A percentile compares a stretch with the other conserved stretches of the same genome.
phyloP scores from a whole-genome alignment of 1,140 invertebrate genomes.

The Drosophila pruinosa region DNA sequence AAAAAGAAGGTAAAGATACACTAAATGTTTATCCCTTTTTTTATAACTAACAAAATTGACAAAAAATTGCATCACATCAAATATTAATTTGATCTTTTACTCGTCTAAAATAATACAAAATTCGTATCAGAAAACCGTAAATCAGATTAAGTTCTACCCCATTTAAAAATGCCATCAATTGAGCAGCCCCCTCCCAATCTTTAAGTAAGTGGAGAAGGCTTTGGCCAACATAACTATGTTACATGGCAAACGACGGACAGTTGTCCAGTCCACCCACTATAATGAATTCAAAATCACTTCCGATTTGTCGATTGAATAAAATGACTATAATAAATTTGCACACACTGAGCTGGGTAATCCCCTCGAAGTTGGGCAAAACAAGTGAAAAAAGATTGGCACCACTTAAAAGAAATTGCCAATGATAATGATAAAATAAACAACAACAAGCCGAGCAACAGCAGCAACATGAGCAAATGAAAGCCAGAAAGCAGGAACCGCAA shows the following conservation, averaged over 20 bases:
- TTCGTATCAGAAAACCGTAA: background rate
- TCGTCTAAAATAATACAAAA: background rate
- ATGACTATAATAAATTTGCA: slow-evolving; percentile 77
- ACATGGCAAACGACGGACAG: background rate
- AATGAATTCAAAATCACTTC: slow-evolving; percentile 82
- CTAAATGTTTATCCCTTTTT: too few relatives aligned
- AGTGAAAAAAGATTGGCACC: slow-evolving; percentile 81
- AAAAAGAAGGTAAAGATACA: too few relatives aligned
- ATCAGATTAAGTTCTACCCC: background rate
- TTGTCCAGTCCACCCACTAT: slow-evolving; percentile 50
- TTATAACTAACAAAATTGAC: too few relatives aligned
- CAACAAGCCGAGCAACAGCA: slow-evolving; percentile 40
- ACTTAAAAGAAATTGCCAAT: slow-evolving; percentile 80
- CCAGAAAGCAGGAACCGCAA: slow-evolving; percentile 28
- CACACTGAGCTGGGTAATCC: slow-evolving; percentile 62
- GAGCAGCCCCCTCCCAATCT: background rate
- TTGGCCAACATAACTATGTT: background rate
- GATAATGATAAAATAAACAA: slow-evolving; percentile 79
- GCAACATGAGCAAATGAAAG: slow-evolving; percentile 32
- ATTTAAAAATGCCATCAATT: background rate
- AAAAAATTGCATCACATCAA: too few relatives aligned
- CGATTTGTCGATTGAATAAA: slow-evolving; percentile 83
- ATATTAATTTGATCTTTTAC: background rate
- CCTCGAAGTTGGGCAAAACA: slow-evolving; percentile 64
- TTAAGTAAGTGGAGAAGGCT: background rate